Evolutionary conservation across 2,797 vertebrate genomes (phyloP).

Genomic region (Cossypha dichroa): DNA sequence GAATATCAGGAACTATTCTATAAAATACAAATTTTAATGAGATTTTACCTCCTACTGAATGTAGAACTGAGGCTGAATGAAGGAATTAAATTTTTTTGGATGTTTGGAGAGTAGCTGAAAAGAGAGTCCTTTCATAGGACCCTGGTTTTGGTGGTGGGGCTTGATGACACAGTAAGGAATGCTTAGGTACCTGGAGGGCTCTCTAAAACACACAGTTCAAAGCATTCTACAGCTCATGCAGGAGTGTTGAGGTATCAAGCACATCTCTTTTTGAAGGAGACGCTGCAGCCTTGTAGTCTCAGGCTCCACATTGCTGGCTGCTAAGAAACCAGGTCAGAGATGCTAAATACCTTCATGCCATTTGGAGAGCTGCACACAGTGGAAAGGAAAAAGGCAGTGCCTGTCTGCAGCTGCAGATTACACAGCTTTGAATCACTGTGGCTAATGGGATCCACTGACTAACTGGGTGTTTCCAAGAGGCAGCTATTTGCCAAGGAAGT

Average conservation of each 20-base stretch:
- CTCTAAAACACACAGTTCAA: slow-evolving; percentile 31
- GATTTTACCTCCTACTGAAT: neutral
- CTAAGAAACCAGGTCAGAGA: neutral
- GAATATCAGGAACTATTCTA: neutral
- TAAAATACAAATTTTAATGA: neutral
- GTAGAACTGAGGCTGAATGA: neutral
- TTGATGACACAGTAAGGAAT: neutral
- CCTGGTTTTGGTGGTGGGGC: fast-evolving
- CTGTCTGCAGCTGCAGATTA: slow-evolving; percentile 69
- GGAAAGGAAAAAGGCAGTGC: neutral
- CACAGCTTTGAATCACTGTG: slow-evolving; percentile 45
- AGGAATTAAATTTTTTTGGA: neutral
- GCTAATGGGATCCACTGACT: slow-evolving; percentile 44
- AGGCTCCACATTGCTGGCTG: neutral
- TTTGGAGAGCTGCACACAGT: neutral
- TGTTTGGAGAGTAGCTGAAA: neutral
- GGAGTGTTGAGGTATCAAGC: slow-evolving; percentile 35
- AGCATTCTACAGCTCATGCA: neutral
- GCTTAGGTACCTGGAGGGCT: neutral
- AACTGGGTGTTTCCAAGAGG: slow-evolving; percentile 57
- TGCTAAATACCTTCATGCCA: neutral
- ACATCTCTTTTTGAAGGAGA: neutral
- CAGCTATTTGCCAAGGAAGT: slow-evolving; percentile 8
- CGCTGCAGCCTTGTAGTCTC: neutral
- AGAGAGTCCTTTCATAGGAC: neutral